Conservation (phyloP, 2,113 vertebrate genomes). For the Entomyzon cyanotis region DNA sequence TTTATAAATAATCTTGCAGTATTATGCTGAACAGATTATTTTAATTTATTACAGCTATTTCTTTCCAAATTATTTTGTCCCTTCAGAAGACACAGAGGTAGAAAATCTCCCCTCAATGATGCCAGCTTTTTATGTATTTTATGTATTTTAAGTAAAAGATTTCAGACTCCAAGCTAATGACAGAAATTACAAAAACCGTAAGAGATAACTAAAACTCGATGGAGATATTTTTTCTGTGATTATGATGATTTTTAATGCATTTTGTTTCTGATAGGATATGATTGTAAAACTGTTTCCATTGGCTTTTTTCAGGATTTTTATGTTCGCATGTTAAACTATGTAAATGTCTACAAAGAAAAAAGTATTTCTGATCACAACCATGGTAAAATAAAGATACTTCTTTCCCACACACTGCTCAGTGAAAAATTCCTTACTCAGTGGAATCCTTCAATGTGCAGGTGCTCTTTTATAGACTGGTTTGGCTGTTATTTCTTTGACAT, state of each 20-base stretch:
- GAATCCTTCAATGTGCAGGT: background rate
- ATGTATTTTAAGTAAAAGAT: background rate
- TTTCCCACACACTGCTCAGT: background rate
- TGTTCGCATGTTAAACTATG: conserved; percentile 5
- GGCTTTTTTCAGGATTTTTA: conserved; percentile 1
- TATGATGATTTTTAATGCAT: background rate
- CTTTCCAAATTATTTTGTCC: background rate
- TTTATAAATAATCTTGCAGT: background rate
- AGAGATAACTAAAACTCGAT: background rate
- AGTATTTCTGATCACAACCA: background rate
- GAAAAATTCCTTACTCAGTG: background rate
- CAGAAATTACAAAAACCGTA: background rate
- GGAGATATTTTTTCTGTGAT: background rate
- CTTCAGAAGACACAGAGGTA: background rate
- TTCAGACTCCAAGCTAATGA: background rate
- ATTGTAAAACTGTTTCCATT: background rate
- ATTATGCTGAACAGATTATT: background rate
- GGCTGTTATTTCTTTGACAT: background rate
- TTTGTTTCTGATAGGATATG: background rate
- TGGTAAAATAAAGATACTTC: background rate
- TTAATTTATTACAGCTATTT: background rate
- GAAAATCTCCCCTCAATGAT: background rate
- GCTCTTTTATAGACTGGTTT: background rate
- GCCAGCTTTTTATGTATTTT: background rate
- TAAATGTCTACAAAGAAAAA: background rate